Base-by-base conservation (phyloP, 2,113 vertebrate species). In the Plotosus lineatus region DNA sequence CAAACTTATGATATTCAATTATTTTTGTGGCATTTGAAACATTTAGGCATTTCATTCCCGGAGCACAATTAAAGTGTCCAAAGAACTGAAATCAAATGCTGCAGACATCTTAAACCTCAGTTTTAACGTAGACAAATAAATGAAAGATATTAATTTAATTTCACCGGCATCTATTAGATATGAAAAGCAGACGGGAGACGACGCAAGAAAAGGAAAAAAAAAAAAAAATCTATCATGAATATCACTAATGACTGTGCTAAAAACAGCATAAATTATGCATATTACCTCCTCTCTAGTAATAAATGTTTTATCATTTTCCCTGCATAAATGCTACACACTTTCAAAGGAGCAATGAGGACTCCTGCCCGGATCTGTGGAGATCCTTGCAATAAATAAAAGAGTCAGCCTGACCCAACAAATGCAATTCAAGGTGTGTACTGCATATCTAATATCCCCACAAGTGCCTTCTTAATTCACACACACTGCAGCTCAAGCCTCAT, bases 181-280 rank as follows among this genome's bases (percentile, higher is more conserved):
- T 95, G 94, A 94, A 96, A 95, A 95, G 93, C 91, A 89, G 36
- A 92, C 65, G 65, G 76, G 72, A 65, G 51, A 38, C 21, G 53
- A 46, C 19, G 10, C 53, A 95, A 94, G 93, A 95, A 94, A 94
- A 94, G 92, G 71, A 73, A 96, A 79, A 96, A 96, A 96, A 94
- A 92, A 77, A 78, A 96, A 71, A 73, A 96, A 97, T 95, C 94
- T 96, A 97, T 97, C 94, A 96, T 91, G 93, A 97, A 97, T 96
- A 96, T 97, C 95, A 96, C 96, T 98, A 99, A 99, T 98, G 96
- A 98, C 97, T 98, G 95, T 98, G 97, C 96, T 99, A 98, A 98
- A 98, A 99, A 98, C 97, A 95, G 96, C 96, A 98, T 99, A 96
- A 98, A 99, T 99, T 98, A 98, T 99, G 97, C 95, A 99, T 98